Base-by-base conservation (phyloP, 1,140 invertebrate species). In the Ephestia elutella region DNA sequence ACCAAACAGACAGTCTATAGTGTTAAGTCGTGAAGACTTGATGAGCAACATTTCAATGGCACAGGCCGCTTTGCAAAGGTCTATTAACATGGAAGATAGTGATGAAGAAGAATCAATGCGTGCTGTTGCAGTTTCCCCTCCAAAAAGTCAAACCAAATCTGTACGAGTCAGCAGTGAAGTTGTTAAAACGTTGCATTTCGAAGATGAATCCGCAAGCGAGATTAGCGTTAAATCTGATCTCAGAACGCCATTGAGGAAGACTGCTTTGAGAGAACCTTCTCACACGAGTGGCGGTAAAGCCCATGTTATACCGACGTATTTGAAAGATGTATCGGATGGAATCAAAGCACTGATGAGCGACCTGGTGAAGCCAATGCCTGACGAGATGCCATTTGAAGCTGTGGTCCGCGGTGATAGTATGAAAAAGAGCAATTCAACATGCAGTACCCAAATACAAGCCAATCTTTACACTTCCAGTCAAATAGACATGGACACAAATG, bases 331-430 rank as follows among this genome's bases (percentile, higher is more conserved):
- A 0, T 73, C 80, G 0, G 80, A 82, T 49, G 71, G 65, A 7
- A 68, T 87, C 5, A 85, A 87, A 60, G 69, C 71, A n/a, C 61
- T 86, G 1, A 85, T 87, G 79, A 57, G 57, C 5, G 82, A 86
- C 68, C 65, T 86, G 4, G 78, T 85, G 0, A 85, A 87, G 56
- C 82, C 82, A 0, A 64, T 65, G 21, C 63, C 66, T 0, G 85
- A 85, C 54, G 60, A 64, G 0, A 20, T 73, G 20, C 74, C 71
- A 0, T 76, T 73, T n/a, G 70, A 78, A 21, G 15, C 17, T 0
- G 32, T 11, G 11, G 35, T 18, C 0, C n/a, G 61, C 2, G 62
- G 66, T 18, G 63, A 65, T 35, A 20, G 44, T 17, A 8, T 65
- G 1, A 59, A 60, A 49, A 73, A 62, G 25, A 9, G 15, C 0